These are phyloP conservation scores for Heterodera schachtii DNA, from an alignment of 1,140 invertebrate genomes.

Conservation along the genomic window DNA sequence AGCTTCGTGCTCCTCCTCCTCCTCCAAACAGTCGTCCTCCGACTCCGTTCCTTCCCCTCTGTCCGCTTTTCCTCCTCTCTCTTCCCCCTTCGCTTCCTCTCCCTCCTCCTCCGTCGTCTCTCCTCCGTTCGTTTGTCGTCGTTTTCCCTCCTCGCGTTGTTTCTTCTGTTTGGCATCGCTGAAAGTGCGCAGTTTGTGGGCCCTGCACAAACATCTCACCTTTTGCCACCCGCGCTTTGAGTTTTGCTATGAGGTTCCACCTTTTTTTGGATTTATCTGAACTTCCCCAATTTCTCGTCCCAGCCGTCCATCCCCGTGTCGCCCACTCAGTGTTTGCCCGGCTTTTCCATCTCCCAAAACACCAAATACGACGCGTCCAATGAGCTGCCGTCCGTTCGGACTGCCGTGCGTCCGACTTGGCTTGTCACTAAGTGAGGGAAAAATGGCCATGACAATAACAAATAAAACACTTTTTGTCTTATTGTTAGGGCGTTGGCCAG, in stretches of 20 bases:
- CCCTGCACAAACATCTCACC: slow-evolving; percentile 28
- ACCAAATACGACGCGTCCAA: slow-evolving; percentile 24
- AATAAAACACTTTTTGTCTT: background rate
- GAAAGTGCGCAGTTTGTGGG: slow-evolving; percentile 18
- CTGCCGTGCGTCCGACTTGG: slow-evolving; percentile 14
- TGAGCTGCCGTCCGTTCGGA: slow-evolving; percentile 20
- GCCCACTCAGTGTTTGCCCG: slow-evolving; percentile 12
- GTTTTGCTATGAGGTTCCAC: slow-evolving; percentile 31
- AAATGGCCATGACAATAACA: background rate
- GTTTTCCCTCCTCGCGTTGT: slow-evolving; percentile 12
- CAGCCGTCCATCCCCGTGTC: slow-evolving; percentile 22
- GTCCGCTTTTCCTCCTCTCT: background rate
- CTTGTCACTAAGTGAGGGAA: slow-evolving; percentile 18
- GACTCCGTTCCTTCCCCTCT: background rate
- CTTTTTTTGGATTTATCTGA: background rate
- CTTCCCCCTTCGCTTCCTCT: too few relatives aligned
- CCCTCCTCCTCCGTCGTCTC: background rate
- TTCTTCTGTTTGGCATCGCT: slow-evolving; percentile 37
- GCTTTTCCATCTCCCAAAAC: slow-evolving; percentile 34
- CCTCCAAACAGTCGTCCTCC: background rate
- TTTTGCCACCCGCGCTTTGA: slow-evolving; percentile 33
- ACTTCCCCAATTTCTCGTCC: background rate
- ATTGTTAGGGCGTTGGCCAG: slow-evolving; percentile 23
- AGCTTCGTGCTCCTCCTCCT: background rate
- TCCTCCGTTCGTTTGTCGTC: background rate